Evolutionary conservation across 92 coral and sea anemone species (phyloP).

Genomic region (Galaxea fascicularis): DNA sequence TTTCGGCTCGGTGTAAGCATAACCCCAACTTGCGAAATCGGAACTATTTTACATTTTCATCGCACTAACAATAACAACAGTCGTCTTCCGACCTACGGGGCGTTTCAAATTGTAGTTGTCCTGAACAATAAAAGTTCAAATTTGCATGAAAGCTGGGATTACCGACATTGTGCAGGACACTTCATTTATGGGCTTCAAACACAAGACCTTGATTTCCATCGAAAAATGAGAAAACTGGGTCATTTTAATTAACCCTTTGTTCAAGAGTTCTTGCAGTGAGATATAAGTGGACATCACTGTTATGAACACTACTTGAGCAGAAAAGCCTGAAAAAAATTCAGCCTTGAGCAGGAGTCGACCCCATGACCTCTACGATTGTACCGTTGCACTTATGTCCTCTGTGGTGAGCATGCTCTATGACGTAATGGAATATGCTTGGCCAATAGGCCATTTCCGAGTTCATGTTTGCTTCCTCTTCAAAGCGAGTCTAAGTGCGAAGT

Average conservation of each 20-base stretch:
- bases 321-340: too few species aligned
- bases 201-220: not conserved
- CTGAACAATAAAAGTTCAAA: constrained; percentile 1
- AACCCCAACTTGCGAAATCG: not conserved
- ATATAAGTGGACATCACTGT: too few species aligned
- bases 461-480: too few species aligned
- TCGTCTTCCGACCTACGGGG: not conserved
- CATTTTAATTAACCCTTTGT: not conserved
- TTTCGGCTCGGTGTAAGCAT: not conserved
- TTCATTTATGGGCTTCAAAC: not conserved
- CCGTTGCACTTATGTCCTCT: too few species aligned
- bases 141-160: constrained; percentile 10
- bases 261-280: not conserved
- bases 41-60: constrained; percentile 21
- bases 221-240: not conserved
- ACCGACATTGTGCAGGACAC: not conserved
- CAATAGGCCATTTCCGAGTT: too few species aligned
- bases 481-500: too few species aligned
- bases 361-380: too few species aligned
- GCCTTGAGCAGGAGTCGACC: too few species aligned
- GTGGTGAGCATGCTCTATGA: too few species aligned
- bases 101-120: not conserved
- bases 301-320: too few species aligned
- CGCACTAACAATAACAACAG: not conserved
- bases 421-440: too few species aligned